phyloP scores from a whole-genome alignment of 2,797 vertebrate genomes.

The Danio choprae region DNA sequence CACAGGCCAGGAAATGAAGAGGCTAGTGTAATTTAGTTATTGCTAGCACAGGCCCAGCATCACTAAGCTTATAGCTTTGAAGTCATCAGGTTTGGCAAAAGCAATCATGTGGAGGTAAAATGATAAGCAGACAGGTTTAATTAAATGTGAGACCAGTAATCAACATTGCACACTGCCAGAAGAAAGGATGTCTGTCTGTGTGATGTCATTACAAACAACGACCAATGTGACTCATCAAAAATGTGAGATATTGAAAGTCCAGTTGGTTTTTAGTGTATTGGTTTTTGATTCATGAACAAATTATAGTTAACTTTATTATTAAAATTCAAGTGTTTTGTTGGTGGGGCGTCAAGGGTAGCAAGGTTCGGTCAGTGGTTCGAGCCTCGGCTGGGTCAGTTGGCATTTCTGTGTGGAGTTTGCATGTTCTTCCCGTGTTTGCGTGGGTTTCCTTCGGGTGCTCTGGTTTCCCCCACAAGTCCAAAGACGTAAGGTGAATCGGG shows the following conservation, averaged over 20 bases:
- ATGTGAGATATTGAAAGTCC: not conserved
- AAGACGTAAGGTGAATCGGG: too few relatives aligned
- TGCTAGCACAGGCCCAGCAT: constrained; percentile 3
- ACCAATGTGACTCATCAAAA: not conserved
- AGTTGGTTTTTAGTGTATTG: not conserved
- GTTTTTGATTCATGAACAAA: not conserved
- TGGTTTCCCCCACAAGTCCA: too few relatives aligned
- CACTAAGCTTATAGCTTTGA: not conserved
- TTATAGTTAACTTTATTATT: not conserved
- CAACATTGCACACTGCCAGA: not conserved
- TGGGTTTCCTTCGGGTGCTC: too few relatives aligned
- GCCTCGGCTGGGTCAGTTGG: too few relatives aligned
- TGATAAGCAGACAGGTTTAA: constrained; percentile 18
- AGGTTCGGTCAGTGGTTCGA: too few relatives aligned
- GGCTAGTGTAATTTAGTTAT: constrained; percentile 7
- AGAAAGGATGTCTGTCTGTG: not conserved
- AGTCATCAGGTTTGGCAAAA: constrained; percentile 16
- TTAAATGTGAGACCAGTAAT: constrained; percentile 1
- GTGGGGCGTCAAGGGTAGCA: too few relatives aligned
- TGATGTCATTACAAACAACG: not conserved
- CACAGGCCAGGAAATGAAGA: not conserved
- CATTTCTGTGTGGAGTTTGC: too few relatives aligned
- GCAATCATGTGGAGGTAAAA: constrained; percentile 5
- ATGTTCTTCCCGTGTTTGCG: too few relatives aligned
- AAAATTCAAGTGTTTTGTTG: too few relatives aligned